A percentile compares a stretch with the other conserved stretches of the same genome.
phyloP scores from a whole-genome alignment of 2,113 vertebrate species.

The Oostethus manadensis region DNA sequence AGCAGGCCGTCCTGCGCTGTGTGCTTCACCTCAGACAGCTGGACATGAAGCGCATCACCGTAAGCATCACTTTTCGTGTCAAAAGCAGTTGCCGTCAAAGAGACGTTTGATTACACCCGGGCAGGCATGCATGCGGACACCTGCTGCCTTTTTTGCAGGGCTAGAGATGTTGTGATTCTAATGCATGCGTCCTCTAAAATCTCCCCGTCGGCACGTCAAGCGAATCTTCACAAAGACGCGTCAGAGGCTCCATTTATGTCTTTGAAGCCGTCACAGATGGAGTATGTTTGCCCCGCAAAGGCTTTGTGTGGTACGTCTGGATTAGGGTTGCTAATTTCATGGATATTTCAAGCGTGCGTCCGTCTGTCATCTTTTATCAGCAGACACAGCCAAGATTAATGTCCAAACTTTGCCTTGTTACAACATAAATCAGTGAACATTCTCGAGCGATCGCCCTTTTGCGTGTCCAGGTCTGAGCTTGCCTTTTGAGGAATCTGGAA shows the following conservation, averaged over 20 bases:
- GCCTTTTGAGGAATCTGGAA: conserved; percentile 44
- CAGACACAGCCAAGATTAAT: not conserved
- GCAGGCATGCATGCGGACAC: too few relatives aligned
- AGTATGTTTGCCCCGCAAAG: not conserved
- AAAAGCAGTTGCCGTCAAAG: not conserved
- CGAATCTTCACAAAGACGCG: not conserved
- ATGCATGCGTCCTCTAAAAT: conserved; percentile 1
- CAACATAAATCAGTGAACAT: too few relatives aligned
- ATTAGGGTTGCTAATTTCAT: not conserved
- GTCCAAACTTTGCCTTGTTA: not conserved
- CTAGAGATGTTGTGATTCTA: not conserved
- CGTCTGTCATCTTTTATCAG: too few relatives aligned
- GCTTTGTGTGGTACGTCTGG: not conserved
- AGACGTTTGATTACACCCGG: too few relatives aligned
- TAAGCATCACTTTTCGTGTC: conserved; percentile 61
- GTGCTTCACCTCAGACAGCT: conserved; percentile 96
- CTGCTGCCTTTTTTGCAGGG: not conserved
- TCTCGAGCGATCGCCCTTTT: not conserved
- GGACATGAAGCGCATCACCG: conserved; percentile 97
- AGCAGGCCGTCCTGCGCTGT: conserved; percentile 88
- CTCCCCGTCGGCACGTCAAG: not conserved
- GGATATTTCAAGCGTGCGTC: not conserved
- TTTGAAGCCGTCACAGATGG: not conserved
- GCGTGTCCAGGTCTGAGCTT: conserved; percentile 59
- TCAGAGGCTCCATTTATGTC: not conserved